Evolutionary conservation across 1,140 invertebrate genomes (phyloP).

Genomic region (Triops cancriformis): DNA sequence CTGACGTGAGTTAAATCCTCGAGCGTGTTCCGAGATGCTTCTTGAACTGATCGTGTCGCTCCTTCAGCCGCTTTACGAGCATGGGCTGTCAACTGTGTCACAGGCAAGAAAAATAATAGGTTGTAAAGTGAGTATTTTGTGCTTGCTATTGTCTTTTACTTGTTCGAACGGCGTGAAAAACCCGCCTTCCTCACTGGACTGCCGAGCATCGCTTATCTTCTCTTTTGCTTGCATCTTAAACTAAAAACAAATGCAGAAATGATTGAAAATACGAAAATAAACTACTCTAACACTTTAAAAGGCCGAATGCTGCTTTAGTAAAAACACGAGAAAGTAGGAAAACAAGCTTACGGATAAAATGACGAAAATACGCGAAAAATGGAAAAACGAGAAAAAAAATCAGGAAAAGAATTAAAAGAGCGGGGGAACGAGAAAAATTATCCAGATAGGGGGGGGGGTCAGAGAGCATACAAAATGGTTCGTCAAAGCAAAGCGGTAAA

Average conservation of each 20-base stretch:
- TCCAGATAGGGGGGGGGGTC: too few species aligned
- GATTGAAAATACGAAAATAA: too few species aligned
- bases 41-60: constrained; percentile 68
- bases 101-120: background rate
- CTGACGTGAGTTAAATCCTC: constrained; percentile 81
- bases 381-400: background rate
- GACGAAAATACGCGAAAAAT: constrained; percentile 22
- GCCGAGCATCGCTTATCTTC: constrained; percentile 48
- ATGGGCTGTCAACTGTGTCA: constrained; percentile 63
- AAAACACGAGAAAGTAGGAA: background rate
- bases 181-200: constrained; percentile 48
- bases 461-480: background rate
- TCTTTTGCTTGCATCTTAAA: constrained; percentile 56
- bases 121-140: background rate
- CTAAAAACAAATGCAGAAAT: constrained; percentile 38
- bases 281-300: too few species aligned
- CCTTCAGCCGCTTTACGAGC: constrained; percentile 82
- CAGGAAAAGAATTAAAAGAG: too few species aligned
- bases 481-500: too few species aligned
- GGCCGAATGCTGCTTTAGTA: too few species aligned
- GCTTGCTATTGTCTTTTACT: constrained; percentile 41
- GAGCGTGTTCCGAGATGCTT: constrained; percentile 68
- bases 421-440: too few species aligned
- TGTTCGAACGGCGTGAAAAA: constrained; percentile 64
- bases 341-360: background rate